Base-by-base conservation (phyloP, 2,113 vertebrate species). In the Labrus mixtus region DNA sequence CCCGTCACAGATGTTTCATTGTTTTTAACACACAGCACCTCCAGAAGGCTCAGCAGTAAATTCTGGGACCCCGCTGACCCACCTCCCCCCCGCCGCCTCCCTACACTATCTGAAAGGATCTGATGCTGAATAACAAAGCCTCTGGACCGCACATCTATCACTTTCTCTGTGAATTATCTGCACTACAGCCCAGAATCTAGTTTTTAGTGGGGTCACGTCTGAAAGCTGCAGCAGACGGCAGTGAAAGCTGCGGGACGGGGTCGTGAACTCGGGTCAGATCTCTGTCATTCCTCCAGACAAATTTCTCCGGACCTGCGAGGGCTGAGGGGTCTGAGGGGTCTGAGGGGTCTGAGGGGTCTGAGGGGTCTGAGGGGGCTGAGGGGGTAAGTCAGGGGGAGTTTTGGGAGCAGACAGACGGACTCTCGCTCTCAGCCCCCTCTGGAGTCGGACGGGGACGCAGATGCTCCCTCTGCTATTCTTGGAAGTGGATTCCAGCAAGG, bases 1-100 rank as follows among this genome's bases (percentile, higher is more conserved):
- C 89, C 87, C 81, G 56, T 79, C 87, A 87, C 88, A 90, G 90
- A 91, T 87, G 85, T 86, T 85, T 85, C 81, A 87, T 90, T 91
- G 79, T 86, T 0, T 67, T 58, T 50, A 1, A 62, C 10, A 59
- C 65, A 56, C 69, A 68, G 53, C 80, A 76, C 37, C 66, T 85
- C 90, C 84, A 87, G 82, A 73, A 88, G 80, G 86, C 72, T 16
- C 7, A 0, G 87, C 65, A 72, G 71, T 83, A 79, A 85, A 85
- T 36, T 36, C 45, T 11, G 33, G 10, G 50, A 8, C 0, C 33
- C 23, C 23, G 0, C 45, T 6, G 0, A 10, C 12, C 67, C n/a
- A n/a, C n/a, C 15, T 0, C 59, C 55, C 41, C 55, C 17, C 0
- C n/a, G n/a, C n/a, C n/a, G n/a, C n/a, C 54, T 46, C 64, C 8